Percentiles rank a stretch among this genome's conserved stretches.
Conservation (phyloP, 2,797 vertebrate species). For the Thunnus albacares region DNA sequence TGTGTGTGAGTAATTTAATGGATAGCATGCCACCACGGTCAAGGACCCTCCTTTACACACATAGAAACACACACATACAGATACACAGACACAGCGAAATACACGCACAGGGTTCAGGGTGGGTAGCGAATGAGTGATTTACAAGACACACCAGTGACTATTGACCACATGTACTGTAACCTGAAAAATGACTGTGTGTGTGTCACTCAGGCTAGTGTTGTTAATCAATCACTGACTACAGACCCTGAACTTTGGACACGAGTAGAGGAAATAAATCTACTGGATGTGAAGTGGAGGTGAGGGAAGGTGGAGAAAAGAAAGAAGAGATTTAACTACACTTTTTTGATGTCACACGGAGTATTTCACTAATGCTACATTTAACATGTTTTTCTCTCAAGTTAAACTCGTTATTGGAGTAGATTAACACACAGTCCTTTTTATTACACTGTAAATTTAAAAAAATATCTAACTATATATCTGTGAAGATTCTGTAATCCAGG, state of each 20-base stretch:
- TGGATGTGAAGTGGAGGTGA: constrained; percentile 45
- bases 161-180: constrained; percentile 75
- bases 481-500: too few relatives aligned
- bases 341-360: constrained; percentile 4
- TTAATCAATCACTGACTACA: constrained; percentile 79
- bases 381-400: neutral
- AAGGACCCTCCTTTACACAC: constrained; percentile 55
- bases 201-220: constrained; percentile 55
- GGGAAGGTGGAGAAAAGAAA: constrained; percentile 18
- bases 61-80: constrained; percentile 24
- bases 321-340: neutral
- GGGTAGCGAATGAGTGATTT: constrained; percentile 67
- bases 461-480: too few relatives aligned
- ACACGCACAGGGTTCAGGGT: constrained; percentile 47
- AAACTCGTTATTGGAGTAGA: neutral
- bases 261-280: constrained; percentile 71
- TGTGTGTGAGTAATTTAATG: constrained; percentile 71
- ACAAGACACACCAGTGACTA: constrained; percentile 71
- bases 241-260: constrained; percentile 79
- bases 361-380: neutral
- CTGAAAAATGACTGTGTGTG: constrained; percentile 57
- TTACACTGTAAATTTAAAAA: too few relatives aligned
- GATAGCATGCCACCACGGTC: constrained; percentile 63
- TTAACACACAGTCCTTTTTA: neutral
- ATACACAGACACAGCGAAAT: constrained; percentile 2